Percentiles rank a stretch among this genome's conserved stretches.
phyloP scores from a whole-genome alignment of 2,113 vertebrate genomes.

The Ammodytes marinus region DNA sequence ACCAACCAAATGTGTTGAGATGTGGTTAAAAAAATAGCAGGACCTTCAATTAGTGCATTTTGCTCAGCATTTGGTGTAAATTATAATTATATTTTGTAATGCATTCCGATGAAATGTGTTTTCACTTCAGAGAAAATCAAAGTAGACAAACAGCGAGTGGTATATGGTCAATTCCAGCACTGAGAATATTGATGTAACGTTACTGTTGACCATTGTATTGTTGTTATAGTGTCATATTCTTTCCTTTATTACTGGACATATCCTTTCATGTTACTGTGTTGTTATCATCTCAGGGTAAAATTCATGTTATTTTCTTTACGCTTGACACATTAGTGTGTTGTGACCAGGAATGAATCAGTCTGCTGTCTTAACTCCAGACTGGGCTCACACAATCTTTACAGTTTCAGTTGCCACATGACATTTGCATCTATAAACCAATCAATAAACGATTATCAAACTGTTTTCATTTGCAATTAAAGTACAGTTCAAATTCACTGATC shows the following conservation, averaged over 20 bases:
- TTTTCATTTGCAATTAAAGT: constrained; percentile 20
- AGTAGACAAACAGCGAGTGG: background rate
- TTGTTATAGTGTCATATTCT: constrained; percentile 10
- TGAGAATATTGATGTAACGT: constrained; percentile 55
- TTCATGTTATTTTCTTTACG: constrained; percentile 34
- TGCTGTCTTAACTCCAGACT: constrained; percentile 32
- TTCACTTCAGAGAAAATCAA: constrained; percentile 17
- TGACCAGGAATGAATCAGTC: constrained; percentile 25
- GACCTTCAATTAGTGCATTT: constrained; percentile 10
- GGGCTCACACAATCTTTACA: constrained; percentile 1
- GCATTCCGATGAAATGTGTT: constrained; percentile 9
- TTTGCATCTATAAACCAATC: constrained; percentile 37
- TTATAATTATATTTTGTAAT: constrained; percentile 45
- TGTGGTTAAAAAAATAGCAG: background rate
- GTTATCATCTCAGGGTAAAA: constrained; percentile 81
- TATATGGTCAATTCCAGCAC: constrained; percentile 60
- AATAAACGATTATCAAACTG: constrained; percentile 36
- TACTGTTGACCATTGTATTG: constrained; percentile 26
- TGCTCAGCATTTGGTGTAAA: constrained; percentile 64
- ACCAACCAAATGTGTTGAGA: background rate
- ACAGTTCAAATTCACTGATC: background rate
- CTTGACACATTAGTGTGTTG: constrained; percentile 19
- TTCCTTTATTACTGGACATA: constrained; percentile 47
- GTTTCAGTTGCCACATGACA: constrained; percentile 2
- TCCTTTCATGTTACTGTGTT: constrained; percentile 63